Base-by-base conservation (phyloP, 2,797 vertebrate species). In the Pipistrellus nathusii region DNA sequence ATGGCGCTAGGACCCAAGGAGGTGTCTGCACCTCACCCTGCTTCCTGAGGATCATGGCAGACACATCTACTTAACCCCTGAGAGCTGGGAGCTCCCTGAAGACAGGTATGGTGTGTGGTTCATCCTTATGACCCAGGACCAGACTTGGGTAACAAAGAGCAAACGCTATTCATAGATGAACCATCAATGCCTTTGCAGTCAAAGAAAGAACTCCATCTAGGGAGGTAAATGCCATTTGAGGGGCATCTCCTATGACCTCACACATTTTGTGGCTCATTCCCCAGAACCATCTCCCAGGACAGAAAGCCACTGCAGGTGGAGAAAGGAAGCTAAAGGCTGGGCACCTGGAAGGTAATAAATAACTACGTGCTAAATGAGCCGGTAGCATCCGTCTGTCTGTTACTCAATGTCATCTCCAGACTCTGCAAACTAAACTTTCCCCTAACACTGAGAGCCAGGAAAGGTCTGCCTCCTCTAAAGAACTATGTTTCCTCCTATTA, bases 361-460 rank as follows among this genome's bases (percentile, higher is more conserved):
- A 62, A 71, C 20, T 6, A 11, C 2, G n/a, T 4, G 14, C 32
- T 8, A 1, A 1, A 1, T 17, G 13, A 30, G 25, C 8, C 0
- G 6, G 23, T 18, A 35, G 35, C 14, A 1, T 1, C 59, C 41
- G 13, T 7, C 90, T 21, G 55, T 21, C 76, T 30, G 25, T 41
- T 13, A 59, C 53, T 44, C 75, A 0, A 0, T 15, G 30, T 46
- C 57, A 17, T 35, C 82, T 21, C 44, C 8, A 82, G 73, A 8
- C 62, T 78, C 80, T 35, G 38, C 41, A 69, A 35, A 69, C 32
- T 35, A 20, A 30, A n/a, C 48, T 15, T 41, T 25, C 71, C 51
- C 35, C 53, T 15, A 15, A 73, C 46, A 55, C 1, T 46, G 15
- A 66, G 27, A 0, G 3, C 23, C 85, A 44, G n/a, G 72, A 55